Conservation (phyloP, 2,888 invertebrate species). For the Papilio gigon region DNA sequence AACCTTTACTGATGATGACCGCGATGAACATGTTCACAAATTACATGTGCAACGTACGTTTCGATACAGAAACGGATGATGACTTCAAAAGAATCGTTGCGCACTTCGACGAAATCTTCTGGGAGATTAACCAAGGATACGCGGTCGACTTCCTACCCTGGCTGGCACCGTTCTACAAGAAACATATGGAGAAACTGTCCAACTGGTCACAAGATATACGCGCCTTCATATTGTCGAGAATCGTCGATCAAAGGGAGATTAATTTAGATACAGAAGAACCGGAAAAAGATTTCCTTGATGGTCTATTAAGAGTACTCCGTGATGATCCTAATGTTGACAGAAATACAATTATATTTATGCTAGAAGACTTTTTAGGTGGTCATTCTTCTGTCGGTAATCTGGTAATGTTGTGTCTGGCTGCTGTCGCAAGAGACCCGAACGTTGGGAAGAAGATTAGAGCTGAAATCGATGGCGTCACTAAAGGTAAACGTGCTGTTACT, state of each 20-base stretch:
- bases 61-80: conserved; percentile 84
- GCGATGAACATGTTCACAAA: conserved; percentile 93
- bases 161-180: conserved; percentile 87
- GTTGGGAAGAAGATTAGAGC: conserved; percentile 85
- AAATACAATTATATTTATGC: conserved; percentile 90
- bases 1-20: conserved; percentile 87
- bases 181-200: conserved; percentile 86
- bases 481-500: conserved; percentile 81
- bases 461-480: conserved; percentile 85
- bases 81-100: conserved; percentile 87
- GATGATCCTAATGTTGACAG: conserved; percentile 86
- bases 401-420: conserved; percentile 88
- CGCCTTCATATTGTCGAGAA: conserved; percentile 87
- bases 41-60: conserved; percentile 93
- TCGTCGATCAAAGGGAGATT: conserved; percentile 83
- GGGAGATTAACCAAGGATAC: conserved; percentile 95
- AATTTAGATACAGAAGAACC: conserved; percentile 83
- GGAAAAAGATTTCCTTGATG: conserved; percentile 91
- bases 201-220: conserved; percentile 87
- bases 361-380: conserved; percentile 94
- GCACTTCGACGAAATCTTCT: conserved; percentile 93
- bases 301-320: conserved; percentile 86
- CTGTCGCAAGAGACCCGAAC: conserved; percentile 85
- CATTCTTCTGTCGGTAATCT: conserved; percentile 94
- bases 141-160: conserved; percentile 93